A percentile compares a stretch with the other conserved stretches of the same genome.
Conservation (phyloP, 2,797 vertebrate species). For the Lacerta bilineata region DNA sequence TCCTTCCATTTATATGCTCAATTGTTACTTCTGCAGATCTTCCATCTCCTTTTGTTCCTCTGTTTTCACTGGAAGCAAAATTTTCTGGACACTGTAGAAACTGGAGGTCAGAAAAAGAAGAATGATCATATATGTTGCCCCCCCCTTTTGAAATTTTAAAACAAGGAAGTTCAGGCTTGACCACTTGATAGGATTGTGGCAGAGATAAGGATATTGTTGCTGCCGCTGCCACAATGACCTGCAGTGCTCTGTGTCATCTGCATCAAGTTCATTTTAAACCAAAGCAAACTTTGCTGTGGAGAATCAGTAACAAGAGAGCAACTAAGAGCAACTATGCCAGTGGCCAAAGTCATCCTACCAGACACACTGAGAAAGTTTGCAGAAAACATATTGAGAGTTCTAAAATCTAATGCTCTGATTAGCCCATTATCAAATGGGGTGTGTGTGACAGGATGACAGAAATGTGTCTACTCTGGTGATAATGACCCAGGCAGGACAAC, state of each 20-base stretch:
- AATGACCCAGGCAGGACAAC: not conserved
- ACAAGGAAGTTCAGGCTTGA: not conserved
- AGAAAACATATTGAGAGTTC: not conserved
- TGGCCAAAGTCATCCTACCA: not conserved
- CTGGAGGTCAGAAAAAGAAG: not conserved
- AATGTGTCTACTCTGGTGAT: not conserved
- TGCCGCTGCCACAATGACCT: too few species aligned
- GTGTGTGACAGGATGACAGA: not conserved
- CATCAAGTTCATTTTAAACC: not conserved
- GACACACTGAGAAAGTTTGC: not conserved
- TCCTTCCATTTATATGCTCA: not conserved
- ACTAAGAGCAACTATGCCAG: not conserved
- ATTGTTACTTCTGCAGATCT: not conserved
- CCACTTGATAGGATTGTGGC: not conserved
- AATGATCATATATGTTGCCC: not conserved
- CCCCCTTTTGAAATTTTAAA: not conserved
- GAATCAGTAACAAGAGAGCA: not conserved
- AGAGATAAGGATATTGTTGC: not conserved
- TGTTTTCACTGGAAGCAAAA: not conserved
- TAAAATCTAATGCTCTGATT: not conserved
- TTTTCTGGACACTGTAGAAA: not conserved
- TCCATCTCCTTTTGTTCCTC: not conserved
- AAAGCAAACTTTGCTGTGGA: not conserved
- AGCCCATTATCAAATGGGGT: not conserved
- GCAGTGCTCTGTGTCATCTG: not conserved